These are phyloP conservation scores for Alligator sinensis DNA, from an alignment of 2,113 vertebrate genomes.

Conservation along the genomic window DNA sequence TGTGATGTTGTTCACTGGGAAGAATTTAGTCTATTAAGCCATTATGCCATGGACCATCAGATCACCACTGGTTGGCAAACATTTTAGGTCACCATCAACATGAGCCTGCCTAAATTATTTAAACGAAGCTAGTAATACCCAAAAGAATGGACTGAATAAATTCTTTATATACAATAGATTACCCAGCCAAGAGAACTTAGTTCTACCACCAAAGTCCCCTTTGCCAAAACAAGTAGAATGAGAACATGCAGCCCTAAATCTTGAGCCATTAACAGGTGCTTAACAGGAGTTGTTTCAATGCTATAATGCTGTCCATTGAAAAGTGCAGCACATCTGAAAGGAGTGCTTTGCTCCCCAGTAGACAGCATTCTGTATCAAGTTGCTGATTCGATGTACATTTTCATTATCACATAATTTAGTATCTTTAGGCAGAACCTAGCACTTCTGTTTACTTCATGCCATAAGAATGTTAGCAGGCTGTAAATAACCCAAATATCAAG, in stretches of 20 bases:
- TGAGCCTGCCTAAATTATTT: not conserved
- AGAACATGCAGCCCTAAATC: not conserved
- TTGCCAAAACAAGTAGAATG: not conserved
- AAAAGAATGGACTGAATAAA: no score
- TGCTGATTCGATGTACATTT: not conserved
- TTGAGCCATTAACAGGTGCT: not conserved
- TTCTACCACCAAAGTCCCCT: no score
- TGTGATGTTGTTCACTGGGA: rapidly evolving
- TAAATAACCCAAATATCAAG: not conserved
- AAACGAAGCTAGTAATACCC: not conserved
- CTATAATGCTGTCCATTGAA: not conserved
- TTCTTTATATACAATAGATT: no score
- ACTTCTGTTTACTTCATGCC: not conserved
- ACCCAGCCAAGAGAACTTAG: not conserved
- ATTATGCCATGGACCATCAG: not conserved
- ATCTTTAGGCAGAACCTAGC: not conserved
- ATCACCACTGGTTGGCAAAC: not conserved
- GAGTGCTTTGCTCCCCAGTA: rapidly evolving
- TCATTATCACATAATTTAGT: not conserved
- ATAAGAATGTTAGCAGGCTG: not conserved
- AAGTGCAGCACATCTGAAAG: not conserved
- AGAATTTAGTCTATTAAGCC: not conserved
- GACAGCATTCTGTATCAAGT: rapidly evolving
- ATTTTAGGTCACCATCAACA: not conserved
- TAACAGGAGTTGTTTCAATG: not conserved